A percentile compares a stretch with the other conserved stretches of the same genome.
These are phyloP conservation scores for Aldrovandia affinis DNA, from an alignment of 2,797 vertebrate genomes.

Conservation along the genomic window DNA sequence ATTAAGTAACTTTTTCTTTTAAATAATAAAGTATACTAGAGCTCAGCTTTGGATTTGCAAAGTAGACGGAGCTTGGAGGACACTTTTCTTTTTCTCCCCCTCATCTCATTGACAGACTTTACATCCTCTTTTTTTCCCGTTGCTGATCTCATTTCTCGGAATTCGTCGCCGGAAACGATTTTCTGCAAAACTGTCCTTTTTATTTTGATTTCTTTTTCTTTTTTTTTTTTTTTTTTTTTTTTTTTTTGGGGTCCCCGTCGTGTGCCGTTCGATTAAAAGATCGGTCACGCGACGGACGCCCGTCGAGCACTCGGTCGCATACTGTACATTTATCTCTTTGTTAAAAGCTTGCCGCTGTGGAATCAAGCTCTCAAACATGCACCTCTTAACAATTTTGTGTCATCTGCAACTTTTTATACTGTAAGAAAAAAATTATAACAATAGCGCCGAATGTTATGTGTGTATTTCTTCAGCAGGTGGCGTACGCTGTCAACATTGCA, in stretches of 20 bases:
- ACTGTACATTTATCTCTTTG: slow-evolving; percentile 74
- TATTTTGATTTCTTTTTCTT: too few relatives aligned
- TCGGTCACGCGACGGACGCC: not conserved
- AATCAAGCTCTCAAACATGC: slow-evolving; percentile 61
- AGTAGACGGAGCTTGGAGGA: not conserved
- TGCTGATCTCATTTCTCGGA: not conserved
- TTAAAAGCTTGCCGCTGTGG: slow-evolving; percentile 64
- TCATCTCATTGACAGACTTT: not conserved
- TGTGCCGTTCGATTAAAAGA: not conserved
- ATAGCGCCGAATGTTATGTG: slow-evolving; percentile 56
- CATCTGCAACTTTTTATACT: slow-evolving; percentile 58
- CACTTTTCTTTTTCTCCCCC: not conserved
- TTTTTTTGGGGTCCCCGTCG: too few relatives aligned
- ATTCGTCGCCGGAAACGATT: not conserved
- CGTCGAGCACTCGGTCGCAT: slow-evolving; percentile 47
- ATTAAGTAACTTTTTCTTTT: slow-evolving; percentile 10
- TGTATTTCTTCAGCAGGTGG: slow-evolving; percentile 55
- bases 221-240: too few relatives aligned
- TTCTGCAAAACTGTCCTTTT: not conserved
- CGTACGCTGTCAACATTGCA: slow-evolving; percentile 41
- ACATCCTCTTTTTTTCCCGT: not conserved
- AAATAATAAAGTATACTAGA: not conserved
- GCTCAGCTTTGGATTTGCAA: not conserved
- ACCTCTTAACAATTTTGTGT: slow-evolving; percentile 68
- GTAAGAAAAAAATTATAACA: slow-evolving; percentile 45